Conservation (phyloP, 2,113 vertebrate genomes). For the Cygnus buccinator region DNA sequence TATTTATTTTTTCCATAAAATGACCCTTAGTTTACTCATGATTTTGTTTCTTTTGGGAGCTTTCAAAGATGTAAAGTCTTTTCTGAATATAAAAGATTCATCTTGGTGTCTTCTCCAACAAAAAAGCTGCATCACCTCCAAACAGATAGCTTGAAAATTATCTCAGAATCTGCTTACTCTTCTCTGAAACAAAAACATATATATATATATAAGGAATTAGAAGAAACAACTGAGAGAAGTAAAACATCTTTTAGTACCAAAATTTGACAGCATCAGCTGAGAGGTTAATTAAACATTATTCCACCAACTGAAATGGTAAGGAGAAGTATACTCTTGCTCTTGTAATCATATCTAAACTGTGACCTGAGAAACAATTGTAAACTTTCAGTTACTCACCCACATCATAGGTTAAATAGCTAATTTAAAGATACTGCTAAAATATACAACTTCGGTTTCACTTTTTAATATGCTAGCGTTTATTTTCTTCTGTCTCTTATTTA, state of each 20-base stretch:
- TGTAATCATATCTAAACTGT: neutral
- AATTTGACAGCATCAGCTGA: neutral
- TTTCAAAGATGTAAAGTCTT: neutral
- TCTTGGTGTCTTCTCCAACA: fast-evolving
- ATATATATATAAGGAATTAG: neutral
- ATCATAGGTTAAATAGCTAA: neutral
- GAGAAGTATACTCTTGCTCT: neutral
- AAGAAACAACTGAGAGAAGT: neutral
- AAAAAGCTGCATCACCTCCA: neutral
- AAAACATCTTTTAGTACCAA: neutral
- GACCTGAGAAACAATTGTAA: neutral
- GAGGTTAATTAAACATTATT: constrained; percentile 24
- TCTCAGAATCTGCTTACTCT: neutral
- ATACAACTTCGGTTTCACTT: neutral
- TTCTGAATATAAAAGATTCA: neutral
- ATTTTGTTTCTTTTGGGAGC: neutral
- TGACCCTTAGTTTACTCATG: neutral
- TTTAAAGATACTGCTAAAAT: neutral
- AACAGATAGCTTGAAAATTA: neutral
- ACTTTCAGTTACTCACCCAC: neutral
- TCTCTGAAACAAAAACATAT: neutral
- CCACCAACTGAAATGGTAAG: neutral
- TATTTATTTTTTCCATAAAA: neutral
- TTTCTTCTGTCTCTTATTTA: neutral
- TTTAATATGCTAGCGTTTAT: neutral